Base-by-base conservation (phyloP, 2,797 vertebrate genomes). In the Crenichthys baileyi region DNA sequence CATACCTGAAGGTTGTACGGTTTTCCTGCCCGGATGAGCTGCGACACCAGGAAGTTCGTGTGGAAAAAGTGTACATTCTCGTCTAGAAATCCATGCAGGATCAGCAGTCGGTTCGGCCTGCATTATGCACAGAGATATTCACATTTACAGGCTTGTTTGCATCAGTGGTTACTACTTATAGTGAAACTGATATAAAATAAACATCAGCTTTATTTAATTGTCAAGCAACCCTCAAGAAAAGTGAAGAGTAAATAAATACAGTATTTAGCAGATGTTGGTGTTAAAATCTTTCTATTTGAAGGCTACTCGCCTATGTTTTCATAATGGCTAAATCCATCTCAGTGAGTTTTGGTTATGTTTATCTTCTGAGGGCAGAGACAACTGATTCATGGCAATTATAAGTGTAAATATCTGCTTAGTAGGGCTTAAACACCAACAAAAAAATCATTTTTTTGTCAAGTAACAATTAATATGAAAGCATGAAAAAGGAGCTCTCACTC, bases 11-110 rank as follows among this genome's bases (percentile, higher is more conserved):
- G 96, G 92, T 95, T 98, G 94, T 99, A 99, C 15, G 98, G 98
- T 88, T 99, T 99, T 60, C 98, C 98, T 44, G 97, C 97, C 71
- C 97, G 96, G 93, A 99, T 98, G 78, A 99, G 96, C 90, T 99
- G 97, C 58, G 98, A 98, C 77, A 99, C 97, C 79, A 99, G 95
- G 94, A 98, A 98, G 91, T 98, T 99, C 20, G 98, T 99, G 94
- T 99, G 98, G 92, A 99, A 99, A 96, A 99, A 99, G 96, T 99
- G 98, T 93, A 99, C 98, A 1, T 99, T 99, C 93, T 99, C 98
- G 79, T 99, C 98, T 60, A 99, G 96, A 92, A 99, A 99, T 50
- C 98, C 98, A 15, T 99, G 98, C 80, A 99, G 96, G 90, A 99
- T 99, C 87, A 99, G 94, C 91, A 99, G 90, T 83, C 98, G 96